Evolutionary conservation across 2,113 vertebrate genomes (phyloP).

Genomic region (Triplophysa tibetana): DNA sequence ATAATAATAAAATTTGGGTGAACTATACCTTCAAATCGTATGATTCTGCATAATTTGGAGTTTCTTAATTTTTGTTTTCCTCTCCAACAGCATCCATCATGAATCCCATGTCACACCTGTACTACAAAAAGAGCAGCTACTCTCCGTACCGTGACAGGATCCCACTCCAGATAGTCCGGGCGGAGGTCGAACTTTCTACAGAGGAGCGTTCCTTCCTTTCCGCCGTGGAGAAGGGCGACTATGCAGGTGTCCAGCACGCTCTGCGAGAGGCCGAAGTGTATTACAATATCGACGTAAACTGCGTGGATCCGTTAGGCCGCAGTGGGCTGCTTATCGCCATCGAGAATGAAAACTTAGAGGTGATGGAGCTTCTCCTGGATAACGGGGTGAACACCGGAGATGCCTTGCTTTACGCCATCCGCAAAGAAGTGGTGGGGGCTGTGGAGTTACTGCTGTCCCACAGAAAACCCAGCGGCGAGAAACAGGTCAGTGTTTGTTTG

Average conservation of each 20-base stretch:
- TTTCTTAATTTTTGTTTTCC: neutral
- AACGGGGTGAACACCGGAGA: conserved; percentile 91
- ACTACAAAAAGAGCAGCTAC: conserved; percentile 95
- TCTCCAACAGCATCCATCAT: conserved; percentile 54
- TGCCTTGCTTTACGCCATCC: conserved; percentile 91
- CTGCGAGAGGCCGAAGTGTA: conserved; percentile 93
- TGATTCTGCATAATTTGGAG: too few relatives aligned
- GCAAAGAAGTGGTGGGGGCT: conserved; percentile 95
- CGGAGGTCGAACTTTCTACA: conserved; percentile 88
- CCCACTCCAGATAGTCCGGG: conserved; percentile 91
- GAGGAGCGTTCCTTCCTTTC: conserved; percentile 93
- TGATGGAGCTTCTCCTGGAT: conserved; percentile 92
- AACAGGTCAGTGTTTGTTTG: conserved; percentile 70
- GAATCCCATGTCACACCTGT: conserved; percentile 91
- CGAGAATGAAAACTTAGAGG: conserved; percentile 96
- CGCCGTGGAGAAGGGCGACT: conserved; percentile 95
- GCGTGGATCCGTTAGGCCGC: conserved; percentile 94
- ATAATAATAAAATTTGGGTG: too few relatives aligned
- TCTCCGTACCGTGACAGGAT: conserved; percentile 94
- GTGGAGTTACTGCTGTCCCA: conserved; percentile 95
- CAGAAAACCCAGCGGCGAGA: conserved; percentile 86
- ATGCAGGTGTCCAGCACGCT: conserved; percentile 90
- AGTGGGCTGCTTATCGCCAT: conserved; percentile 95
- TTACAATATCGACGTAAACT: conserved; percentile 98
- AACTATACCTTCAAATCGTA: too few relatives aligned